Percentiles rank a stretch among this genome's conserved stretches.
Evolutionary conservation across 1,140 invertebrate species (phyloP).

Genomic region (Sarcophaga bullata): DNA sequence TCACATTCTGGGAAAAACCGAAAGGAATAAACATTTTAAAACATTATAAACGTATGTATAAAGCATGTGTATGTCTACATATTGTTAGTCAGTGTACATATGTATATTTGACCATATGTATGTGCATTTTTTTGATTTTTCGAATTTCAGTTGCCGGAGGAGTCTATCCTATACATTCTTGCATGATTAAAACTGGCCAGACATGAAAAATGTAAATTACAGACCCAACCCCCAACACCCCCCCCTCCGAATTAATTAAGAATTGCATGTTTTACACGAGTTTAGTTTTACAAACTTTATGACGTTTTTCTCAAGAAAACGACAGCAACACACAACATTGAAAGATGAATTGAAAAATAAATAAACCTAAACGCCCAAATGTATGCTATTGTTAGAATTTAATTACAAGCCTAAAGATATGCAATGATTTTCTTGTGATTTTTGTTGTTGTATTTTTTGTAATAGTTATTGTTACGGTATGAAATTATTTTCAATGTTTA

Average conservation of each 20-base stretch:
- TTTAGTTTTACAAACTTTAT: conserved; percentile 4
- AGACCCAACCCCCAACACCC: neutral
- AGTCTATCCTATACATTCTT: too few species aligned
- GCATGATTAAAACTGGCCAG: conserved; percentile 30
- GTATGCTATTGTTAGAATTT: conserved; percentile 9
- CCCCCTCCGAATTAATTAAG: neutral
- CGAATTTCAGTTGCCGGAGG: neutral
- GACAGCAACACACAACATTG: neutral
- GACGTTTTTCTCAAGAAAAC: neutral
- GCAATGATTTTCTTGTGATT: conserved; percentile 13
- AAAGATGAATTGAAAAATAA: neutral
- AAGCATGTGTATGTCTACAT: too few species aligned
- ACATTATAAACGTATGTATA: too few species aligned
- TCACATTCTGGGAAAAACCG: too few species aligned
- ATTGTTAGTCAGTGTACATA: too few species aligned
- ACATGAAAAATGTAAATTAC: conserved; percentile 36
- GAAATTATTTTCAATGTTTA: too few species aligned
- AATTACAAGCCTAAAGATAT: conserved; percentile 30
- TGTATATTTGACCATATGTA: too few species aligned
- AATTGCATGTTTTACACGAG: conserved; percentile 27
- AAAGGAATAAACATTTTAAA: too few species aligned
- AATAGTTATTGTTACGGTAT: too few species aligned
- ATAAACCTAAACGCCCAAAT: conserved; percentile 16
- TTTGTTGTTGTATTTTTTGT: too few species aligned
- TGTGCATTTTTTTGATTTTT: neutral